Evolutionary conservation across 2,888 invertebrate genomes (phyloP).

Genomic region (Drosophila tripunctata): DNA sequence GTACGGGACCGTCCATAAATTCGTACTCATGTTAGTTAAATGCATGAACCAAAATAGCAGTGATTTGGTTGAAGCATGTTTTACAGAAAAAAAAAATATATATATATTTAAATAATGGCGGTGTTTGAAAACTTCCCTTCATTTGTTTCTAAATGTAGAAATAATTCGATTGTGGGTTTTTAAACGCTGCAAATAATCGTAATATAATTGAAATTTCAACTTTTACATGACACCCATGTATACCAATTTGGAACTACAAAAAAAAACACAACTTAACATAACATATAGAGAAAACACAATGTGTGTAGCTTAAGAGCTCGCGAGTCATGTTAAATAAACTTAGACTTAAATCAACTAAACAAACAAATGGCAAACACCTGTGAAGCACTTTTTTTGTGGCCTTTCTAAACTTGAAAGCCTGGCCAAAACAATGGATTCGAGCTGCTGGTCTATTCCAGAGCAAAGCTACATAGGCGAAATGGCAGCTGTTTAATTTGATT

Average conservation of each 20-base stretch:
- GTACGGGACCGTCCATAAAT: conserved; percentile 11
- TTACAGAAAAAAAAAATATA: background rate
- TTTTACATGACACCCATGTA: conserved; percentile 31
- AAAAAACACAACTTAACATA: too few relatives aligned
- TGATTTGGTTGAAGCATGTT: conserved; percentile 58
- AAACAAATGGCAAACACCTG: conserved; percentile 37
- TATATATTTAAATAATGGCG: background rate
- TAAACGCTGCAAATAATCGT: background rate
- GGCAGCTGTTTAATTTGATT: conserved; percentile 53
- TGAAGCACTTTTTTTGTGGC: conserved; percentile 33
- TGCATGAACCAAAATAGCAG: conserved; percentile 35
- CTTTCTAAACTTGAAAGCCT: conserved; percentile 47
- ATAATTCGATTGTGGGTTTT: background rate
- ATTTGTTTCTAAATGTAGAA: background rate
- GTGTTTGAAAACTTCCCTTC: background rate
- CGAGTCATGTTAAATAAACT: conserved; percentile 62
- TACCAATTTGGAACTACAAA: conserved; percentile 6
- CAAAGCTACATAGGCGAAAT: conserved; percentile 19
- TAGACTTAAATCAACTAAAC: conserved; percentile 54
- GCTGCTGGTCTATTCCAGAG: conserved; percentile 12
- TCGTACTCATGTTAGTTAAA: conserved; percentile 12
- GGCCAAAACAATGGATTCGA: conserved; percentile 34
- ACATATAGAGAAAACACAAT: conserved; percentile 5
- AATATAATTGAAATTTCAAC: conserved; percentile 20
- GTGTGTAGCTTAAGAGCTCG: conserved; percentile 3